phyloP scores from a whole-genome alignment of 2,113 vertebrate genomes.

The Harpagus bidentatus region DNA sequence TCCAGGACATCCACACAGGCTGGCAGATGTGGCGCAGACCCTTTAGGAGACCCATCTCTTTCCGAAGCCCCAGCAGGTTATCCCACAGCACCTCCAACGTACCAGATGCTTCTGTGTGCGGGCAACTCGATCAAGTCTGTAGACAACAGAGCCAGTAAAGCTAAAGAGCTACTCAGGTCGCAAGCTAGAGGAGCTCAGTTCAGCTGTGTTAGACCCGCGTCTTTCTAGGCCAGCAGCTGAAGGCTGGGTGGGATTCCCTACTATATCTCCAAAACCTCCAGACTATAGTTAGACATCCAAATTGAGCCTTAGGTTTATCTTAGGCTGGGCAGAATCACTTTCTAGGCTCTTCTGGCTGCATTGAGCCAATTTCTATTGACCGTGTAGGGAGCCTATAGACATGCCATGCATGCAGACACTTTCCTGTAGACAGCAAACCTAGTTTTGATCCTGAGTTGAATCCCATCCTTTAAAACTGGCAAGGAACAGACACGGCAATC shows the following conservation, averaged over 20 bases:
- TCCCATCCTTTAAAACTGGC: background rate
- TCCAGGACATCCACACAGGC: background rate
- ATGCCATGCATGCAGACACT: background rate
- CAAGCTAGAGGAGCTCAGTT: background rate
- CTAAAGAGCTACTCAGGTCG: background rate
- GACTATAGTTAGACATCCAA: background rate
- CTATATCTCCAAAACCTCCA: background rate
- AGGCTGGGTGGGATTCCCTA: background rate
- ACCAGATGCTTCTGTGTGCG: background rate
- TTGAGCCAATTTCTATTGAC: background rate
- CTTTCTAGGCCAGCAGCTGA: background rate
- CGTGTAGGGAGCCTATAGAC: background rate
- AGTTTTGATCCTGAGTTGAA: background rate
- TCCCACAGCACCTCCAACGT: background rate
- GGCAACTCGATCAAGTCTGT: background rate
- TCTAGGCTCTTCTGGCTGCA: background rate
- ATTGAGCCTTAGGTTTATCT: background rate
- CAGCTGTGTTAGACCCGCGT: fast-evolving
- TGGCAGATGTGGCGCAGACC: background rate
- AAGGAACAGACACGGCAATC: background rate
- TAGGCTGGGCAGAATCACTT: background rate
- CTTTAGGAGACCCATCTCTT: background rate
- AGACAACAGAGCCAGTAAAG: background rate
- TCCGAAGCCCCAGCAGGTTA: background rate
- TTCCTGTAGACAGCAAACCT: background rate